These are phyloP conservation scores for Hydropsyche tenuis DNA, from an alignment of 1,140 invertebrate genomes.

Conservation along the genomic window DNA sequence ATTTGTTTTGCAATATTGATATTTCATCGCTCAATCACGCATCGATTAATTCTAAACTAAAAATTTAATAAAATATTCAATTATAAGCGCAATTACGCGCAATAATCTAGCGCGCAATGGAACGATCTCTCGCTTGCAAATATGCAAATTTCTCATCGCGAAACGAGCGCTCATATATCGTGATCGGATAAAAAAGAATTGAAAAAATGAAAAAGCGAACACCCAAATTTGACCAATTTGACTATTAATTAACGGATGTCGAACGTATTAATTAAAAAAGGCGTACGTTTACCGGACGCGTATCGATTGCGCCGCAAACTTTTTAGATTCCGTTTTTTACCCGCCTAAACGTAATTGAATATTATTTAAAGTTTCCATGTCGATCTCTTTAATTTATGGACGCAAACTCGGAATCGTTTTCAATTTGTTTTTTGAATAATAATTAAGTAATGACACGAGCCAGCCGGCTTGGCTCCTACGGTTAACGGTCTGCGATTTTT, in stretches of 20 bases:
- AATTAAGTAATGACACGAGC: constrained; percentile 25
- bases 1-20: too few relatives aligned
- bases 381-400: constrained; percentile 17
- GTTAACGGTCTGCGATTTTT: neutral
- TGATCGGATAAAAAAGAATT: neutral
- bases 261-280: constrained; percentile 22
- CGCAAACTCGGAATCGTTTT: constrained; percentile 16
- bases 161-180: neutral
- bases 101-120: neutral
- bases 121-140: neutral
- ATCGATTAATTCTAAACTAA: too few relatives aligned
- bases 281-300: constrained; percentile 1
- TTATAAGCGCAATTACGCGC: neutral
- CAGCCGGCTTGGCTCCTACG: neutral
- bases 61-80: constrained; percentile 6
- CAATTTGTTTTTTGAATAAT: constrained; percentile 32
- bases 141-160: neutral
- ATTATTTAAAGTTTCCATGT: constrained; percentile 4
- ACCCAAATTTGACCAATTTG: constrained; percentile 1
- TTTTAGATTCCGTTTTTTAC: neutral
- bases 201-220: too few relatives aligned
- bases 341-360: neutral
- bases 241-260: constrained; percentile 13
- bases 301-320: neutral
- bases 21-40: too few relatives aligned